Base-by-base conservation (phyloP, 2,113 vertebrate species). In the Spea multiplicata region DNA sequence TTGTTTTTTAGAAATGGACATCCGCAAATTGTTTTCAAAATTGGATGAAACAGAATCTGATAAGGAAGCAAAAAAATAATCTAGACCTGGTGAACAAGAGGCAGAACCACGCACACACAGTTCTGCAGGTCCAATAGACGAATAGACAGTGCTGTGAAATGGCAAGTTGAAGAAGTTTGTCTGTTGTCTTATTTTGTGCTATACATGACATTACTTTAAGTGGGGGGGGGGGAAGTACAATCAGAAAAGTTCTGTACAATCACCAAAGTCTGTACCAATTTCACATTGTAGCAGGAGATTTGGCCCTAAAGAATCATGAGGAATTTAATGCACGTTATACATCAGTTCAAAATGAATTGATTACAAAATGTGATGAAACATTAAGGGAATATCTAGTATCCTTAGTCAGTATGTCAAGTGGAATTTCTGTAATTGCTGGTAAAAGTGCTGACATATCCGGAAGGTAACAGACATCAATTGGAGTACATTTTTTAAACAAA, bases 191-290 rank as follows among this genome's bases (percentile, higher is more conserved):
- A 64, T 64, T 64, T 30, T 64, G 61, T 64, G 61, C n/a, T 16
- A 45, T 16, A 13, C 62, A 30, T 65, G 62, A 65, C 62, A 65
- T 65, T 6, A 13, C 55, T 59, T 59, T 59, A 12, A 14, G n/a
- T 64, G 55, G 61, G 13, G 13, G n/a, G n/a, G 13, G 13, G 4
- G 4, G 5, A 65, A 65, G 62, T 65, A 65, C 62, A 65, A 65
- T 16, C 10, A 16, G 62, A 65, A 17, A 65, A 17, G 4, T 45
- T n/a, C n/a, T n/a, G n/a, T n/a, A n/a, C n/a, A n/a, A n/a, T n/a
- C n/a, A n/a, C n/a, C 66, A 67, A 67, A 67, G 66, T 67, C 66
- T 67, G 66, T 17, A 67, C 66, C 66, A 67, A 67, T 67, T 67
- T 67, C 8, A 44, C 44, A 67, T 67, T 67, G 4, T 46, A 67